Conservation (phyloP, 2,113 vertebrate genomes). For the Bubo bubo region DNA sequence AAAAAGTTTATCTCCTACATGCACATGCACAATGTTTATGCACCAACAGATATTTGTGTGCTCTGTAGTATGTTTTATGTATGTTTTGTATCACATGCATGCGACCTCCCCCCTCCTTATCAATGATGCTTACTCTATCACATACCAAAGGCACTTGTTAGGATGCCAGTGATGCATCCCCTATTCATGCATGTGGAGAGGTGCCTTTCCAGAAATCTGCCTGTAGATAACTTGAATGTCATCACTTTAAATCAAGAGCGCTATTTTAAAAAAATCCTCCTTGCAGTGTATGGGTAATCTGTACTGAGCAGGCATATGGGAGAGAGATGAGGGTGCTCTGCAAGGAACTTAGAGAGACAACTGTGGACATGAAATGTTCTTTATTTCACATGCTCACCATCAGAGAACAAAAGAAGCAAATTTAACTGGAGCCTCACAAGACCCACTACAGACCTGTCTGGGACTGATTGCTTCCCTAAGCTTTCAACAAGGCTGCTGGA, state of each 20-base stretch:
- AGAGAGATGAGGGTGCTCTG: background rate
- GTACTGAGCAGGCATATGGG: background rate
- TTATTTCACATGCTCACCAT: background rate
- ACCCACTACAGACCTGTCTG: accelerated
- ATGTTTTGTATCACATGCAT: background rate
- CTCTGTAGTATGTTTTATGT: background rate
- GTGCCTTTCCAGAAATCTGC: background rate
- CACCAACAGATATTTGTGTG: background rate
- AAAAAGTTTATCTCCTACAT: background rate
- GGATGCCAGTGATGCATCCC: background rate
- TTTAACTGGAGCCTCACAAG: background rate
- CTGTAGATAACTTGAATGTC: background rate
- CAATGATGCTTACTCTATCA: background rate
- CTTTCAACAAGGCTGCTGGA: background rate
- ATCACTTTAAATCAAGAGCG: background rate
- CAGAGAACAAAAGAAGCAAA: background rate
- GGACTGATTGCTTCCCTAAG: background rate
- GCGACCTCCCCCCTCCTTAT: background rate
- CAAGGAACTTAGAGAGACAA: background rate
- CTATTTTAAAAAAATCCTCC: background rate
- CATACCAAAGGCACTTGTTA: background rate
- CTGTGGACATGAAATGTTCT: background rate
- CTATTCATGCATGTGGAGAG: background rate
- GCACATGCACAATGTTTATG: background rate
- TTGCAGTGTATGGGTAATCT: background rate